Percentiles rank a stretch among this genome's conserved stretches.
phyloP scores from a whole-genome alignment of 2,888 invertebrate species.

The Cistogaster globosa region DNA sequence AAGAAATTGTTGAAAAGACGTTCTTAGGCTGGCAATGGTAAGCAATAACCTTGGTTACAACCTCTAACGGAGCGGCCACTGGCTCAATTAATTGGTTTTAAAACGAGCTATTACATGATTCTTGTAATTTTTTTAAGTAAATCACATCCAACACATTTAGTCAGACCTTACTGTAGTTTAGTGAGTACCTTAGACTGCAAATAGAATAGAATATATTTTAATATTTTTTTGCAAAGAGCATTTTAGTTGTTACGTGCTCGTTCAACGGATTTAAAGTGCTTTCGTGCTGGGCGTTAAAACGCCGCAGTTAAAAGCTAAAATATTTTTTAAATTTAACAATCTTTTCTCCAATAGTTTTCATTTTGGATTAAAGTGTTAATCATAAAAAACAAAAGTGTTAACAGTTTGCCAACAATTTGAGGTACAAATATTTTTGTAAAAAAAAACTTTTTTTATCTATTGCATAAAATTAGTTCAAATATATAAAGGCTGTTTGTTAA shows the following conservation, averaged over 20 bases:
- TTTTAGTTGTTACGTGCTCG: slow-evolving; percentile 67
- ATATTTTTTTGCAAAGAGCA: slow-evolving; percentile 28
- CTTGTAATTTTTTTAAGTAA: not conserved
- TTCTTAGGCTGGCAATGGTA: too few relatives aligned
- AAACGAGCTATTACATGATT: too few relatives aligned
- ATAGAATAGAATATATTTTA: slow-evolving; percentile 48
- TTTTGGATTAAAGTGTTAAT: slow-evolving; percentile 39
- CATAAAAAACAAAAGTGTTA: not conserved
- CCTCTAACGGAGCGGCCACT: too few relatives aligned
- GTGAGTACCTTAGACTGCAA: slow-evolving; percentile 41
- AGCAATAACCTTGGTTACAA: too few relatives aligned
- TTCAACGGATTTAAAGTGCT: slow-evolving; percentile 57
- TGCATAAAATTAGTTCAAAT: slow-evolving; percentile 55
- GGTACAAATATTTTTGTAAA: slow-evolving; percentile 6
- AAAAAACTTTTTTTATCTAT: slow-evolving; percentile 16
- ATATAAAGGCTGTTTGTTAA: not conserved
- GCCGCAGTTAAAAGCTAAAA: slow-evolving; percentile 45
- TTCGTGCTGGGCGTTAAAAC: slow-evolving; percentile 56
- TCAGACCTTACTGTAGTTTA: slow-evolving; percentile 27
- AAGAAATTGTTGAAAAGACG: too few relatives aligned
- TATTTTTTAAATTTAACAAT: slow-evolving; percentile 26
- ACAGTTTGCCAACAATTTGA: not conserved
- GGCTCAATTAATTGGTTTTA: too few relatives aligned
- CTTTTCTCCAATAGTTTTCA: not conserved
- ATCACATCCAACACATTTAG: not conserved